A percentile compares a stretch with the other conserved stretches of the same genome.
phyloP scores from a whole-genome alignment of 2,113 vertebrate species.

The Orientallactaga bullata region DNA sequence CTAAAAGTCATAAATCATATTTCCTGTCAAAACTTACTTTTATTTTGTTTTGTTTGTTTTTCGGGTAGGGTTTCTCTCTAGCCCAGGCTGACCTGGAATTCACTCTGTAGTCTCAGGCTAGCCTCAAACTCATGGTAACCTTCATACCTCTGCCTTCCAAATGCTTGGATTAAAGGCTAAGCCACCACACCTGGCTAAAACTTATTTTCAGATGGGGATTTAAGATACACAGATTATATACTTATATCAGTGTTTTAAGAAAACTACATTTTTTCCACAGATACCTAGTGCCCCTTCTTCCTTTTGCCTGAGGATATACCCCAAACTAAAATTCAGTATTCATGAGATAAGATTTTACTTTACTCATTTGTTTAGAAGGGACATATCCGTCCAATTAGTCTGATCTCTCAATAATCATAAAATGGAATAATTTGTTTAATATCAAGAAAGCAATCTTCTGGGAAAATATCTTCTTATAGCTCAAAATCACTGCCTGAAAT shows the following conservation, averaged over 20 bases:
- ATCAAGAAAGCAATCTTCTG: neutral
- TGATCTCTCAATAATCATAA: neutral
- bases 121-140: too few relatives aligned
- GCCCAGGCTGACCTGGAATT: too few relatives aligned
- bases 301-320: slow-evolving; percentile 26
- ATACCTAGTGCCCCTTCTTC: neutral
- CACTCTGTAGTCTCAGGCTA: too few relatives aligned
- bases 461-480: neutral
- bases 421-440: neutral
- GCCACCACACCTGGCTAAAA: too few relatives aligned
- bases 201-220: neutral
- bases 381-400: neutral
- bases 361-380: neutral
- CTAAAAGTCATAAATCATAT: neutral
- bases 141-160: too few relatives aligned
- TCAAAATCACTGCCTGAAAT: neutral
- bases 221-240: neutral
- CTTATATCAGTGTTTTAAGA: neutral
- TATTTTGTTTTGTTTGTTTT: neutral
- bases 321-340: neutral
- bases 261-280: neutral
- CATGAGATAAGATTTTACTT: neutral
- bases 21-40: slow-evolving; percentile 2
- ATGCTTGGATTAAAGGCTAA: too few relatives aligned
- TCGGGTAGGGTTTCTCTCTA: too few relatives aligned